phyloP scores from a whole-genome alignment of 1,140 invertebrate genomes.

The Scaptomyza hsui region DNA sequence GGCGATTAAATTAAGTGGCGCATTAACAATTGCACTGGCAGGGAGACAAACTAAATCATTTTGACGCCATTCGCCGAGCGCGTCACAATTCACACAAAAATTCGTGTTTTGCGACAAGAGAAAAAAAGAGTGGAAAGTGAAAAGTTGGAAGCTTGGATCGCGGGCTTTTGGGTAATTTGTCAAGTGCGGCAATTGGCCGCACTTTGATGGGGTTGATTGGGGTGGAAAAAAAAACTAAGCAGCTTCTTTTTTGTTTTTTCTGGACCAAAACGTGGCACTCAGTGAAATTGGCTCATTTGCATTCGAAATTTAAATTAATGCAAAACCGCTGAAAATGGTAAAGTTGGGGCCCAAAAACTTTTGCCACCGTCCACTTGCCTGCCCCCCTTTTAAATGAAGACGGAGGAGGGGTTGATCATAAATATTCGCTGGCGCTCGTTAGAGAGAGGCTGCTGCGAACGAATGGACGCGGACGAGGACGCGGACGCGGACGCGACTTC shows the following conservation, averaged over 20 bases:
- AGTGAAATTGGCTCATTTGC: slow-evolving; percentile 83
- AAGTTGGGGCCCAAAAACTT: slow-evolving; percentile 66
- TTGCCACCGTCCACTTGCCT: slow-evolving; percentile 44
- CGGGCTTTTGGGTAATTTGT: slow-evolving; percentile 69
- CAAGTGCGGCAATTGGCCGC: slow-evolving; percentile 64
- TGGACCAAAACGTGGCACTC: slow-evolving; percentile 70
- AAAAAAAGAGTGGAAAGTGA: slow-evolving; percentile 8
- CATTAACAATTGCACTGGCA: slow-evolving; percentile 60
- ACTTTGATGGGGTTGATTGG: slow-evolving; percentile 62
- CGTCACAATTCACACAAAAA: slow-evolving; percentile 60
- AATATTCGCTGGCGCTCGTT: slow-evolving; percentile 82
- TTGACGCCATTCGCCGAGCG: slow-evolving; percentile 52
- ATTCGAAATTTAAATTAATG: slow-evolving; percentile 84
- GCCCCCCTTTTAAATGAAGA: neutral
- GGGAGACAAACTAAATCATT: slow-evolving; percentile 66
- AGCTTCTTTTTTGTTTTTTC: slow-evolving; percentile 34
- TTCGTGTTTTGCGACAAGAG: slow-evolving; percentile 16
- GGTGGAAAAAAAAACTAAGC: slow-evolving; percentile 1
- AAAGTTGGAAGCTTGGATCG: slow-evolving; percentile 16
- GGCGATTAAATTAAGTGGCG: slow-evolving; percentile 68
- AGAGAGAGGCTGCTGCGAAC: slow-evolving; percentile 71
- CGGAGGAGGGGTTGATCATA: slow-evolving; percentile 62
- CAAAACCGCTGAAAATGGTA: slow-evolving; percentile 76
- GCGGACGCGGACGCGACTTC: slow-evolving; percentile 75
- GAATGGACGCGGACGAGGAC: slow-evolving; percentile 72